Conservation (phyloP, 2,888 invertebrate species). For the Globia sparganii region DNA sequence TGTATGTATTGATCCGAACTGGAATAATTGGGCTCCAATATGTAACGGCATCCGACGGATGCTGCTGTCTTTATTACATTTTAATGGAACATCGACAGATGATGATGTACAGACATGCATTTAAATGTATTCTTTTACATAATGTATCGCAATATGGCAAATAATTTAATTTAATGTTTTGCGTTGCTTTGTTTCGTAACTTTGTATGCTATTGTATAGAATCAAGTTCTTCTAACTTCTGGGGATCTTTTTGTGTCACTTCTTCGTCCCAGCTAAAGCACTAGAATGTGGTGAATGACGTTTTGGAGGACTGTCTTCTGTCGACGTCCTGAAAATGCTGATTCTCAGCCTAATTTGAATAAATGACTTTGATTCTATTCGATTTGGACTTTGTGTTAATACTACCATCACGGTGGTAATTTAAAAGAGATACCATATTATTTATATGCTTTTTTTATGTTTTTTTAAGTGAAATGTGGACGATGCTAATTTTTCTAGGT, state of each 20-base stretch:
- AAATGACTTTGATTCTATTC: neutral
- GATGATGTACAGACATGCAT: neutral
- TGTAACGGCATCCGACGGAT: constrained; percentile 34
- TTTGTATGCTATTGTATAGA: neutral
- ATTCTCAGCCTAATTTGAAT: neutral
- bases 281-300: neutral
- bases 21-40: constrained; percentile 48
- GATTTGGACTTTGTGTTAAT: too few species aligned
- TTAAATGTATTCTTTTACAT: constrained; percentile 8
- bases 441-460: too few species aligned
- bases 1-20: constrained; percentile 48
- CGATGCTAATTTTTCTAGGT: neutral
- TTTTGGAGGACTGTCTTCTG: neutral
- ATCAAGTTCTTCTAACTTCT: too few species aligned
- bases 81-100: constrained; percentile 27
- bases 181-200: neutral
- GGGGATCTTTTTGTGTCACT: too few species aligned
- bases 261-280: neutral
- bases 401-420: too few species aligned
- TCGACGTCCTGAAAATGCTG: neutral
- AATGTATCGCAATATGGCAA: neutral
- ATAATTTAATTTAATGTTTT: neutral
- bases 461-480: neutral
- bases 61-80: constrained; percentile 34
- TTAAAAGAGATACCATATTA: too few species aligned